Evolutionary conservation across 2,888 invertebrate genomes (phyloP).

Genomic region (Acanthosoma haemorrhoidale): DNA sequence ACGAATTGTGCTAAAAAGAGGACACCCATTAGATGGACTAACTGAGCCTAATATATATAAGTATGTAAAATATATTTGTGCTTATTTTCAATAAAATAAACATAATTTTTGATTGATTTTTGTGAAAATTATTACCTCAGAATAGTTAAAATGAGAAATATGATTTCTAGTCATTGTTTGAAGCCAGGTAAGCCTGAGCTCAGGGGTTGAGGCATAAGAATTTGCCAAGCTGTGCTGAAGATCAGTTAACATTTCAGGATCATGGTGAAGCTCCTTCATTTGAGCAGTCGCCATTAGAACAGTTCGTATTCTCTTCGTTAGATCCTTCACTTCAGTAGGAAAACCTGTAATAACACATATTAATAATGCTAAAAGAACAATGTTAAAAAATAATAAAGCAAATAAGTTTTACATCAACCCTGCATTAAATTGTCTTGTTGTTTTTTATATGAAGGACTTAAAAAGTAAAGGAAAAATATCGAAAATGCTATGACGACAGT

Average conservation of each 20-base stretch:
- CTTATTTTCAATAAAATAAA: not conserved
- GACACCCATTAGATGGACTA: too few relatives aligned
- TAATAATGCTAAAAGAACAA: too few relatives aligned
- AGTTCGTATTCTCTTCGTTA: conserved; percentile 87
- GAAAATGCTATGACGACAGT: too few relatives aligned
- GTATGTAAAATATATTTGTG: too few relatives aligned
- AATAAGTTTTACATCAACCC: too few relatives aligned
- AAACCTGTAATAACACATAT: conserved; percentile 57
- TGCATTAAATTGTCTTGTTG: too few relatives aligned
- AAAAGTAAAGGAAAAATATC: too few relatives aligned
- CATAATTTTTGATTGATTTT: not conserved
- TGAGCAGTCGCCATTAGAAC: conserved; percentile 92
- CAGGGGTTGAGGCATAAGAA: conserved; percentile 90
- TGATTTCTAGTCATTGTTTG: conserved; percentile 88
- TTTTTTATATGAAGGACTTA: too few relatives aligned
- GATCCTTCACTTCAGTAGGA: conserved; percentile 84
- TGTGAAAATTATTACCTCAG: conserved; percentile 63
- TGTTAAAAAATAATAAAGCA: too few relatives aligned
- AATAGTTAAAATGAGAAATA: conserved; percentile 71
- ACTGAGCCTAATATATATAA: too few relatives aligned
- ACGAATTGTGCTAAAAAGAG: too few relatives aligned
- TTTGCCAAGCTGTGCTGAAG: conserved; percentile 87
- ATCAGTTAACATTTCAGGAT: conserved; percentile 87
- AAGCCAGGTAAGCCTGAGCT: conserved; percentile 91
- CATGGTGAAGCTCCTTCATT: conserved; percentile 82